Base-by-base conservation (phyloP, 2,113 vertebrate species). In the Ictalurus furcatus region DNA sequence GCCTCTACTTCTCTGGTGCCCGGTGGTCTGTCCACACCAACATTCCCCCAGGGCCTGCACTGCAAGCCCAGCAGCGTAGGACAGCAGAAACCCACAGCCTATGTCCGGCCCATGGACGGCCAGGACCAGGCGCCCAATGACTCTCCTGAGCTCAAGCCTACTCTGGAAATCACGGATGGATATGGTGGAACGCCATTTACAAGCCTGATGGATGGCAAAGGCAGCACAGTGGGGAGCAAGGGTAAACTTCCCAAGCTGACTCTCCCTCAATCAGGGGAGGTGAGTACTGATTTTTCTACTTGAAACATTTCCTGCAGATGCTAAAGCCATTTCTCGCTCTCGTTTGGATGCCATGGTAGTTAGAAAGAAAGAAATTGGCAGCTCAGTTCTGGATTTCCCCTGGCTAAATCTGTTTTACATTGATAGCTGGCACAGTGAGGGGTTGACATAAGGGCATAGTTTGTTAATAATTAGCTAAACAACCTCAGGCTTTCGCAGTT, bases 51-150 rank as follows among this genome's bases (percentile, higher is more conserved):
- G 6, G 94, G 96, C 0, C 95, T 98, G 89, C 95, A 97, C n/a
- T 97, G 97, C 9, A 99, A 99, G 94, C 95, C 93, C 52, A 95
- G 92, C 81, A 93, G 94, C 16, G 93, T 92, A 85, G 96, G 98
- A 95, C 97, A 97, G 90, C 97, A 96, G 93, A 99, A 99, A 94
- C 98, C 98, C 74, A 99, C 97, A 0, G 98, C 98, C 5, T 99
- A 99, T 0, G 98, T 99, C 74, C 96, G 98, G 84, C 98, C 98
- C 88, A 98, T 99, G 98, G 98, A 99, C 30, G 98, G 97, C 83
- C 98, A 97, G 93, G 98, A 99, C 86, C 98, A 99, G 94, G 95
- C 95, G 17, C 94, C 96, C 0, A 96, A 92, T 11, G 96, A 97
- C 87, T 98, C 98, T 0, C 97, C 98, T 0, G 96, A 98, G 88